phyloP scores from a whole-genome alignment of 2,113 vertebrate genomes.

The Callipepla californica region DNA sequence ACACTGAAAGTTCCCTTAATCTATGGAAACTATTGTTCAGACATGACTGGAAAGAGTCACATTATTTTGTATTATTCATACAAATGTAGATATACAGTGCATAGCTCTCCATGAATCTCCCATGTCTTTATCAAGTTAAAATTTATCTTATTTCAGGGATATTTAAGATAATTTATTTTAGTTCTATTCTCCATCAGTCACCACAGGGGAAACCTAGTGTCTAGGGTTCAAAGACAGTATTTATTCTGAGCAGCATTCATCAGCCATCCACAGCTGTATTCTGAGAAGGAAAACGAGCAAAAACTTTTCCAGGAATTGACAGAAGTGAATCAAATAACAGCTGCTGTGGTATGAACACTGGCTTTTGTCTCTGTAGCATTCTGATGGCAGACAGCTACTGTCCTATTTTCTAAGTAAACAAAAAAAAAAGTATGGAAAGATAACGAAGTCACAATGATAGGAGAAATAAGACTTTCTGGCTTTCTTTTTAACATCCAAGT shows the following conservation, averaged over 20 bases:
- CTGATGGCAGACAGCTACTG: background rate
- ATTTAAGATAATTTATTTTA: background rate
- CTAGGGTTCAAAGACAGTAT: background rate
- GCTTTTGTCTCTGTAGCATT: background rate
- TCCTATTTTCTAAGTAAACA: background rate
- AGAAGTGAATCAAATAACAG: background rate
- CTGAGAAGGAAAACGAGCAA: background rate
- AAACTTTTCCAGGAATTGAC: background rate
- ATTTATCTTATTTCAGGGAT: background rate
- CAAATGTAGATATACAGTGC: background rate
- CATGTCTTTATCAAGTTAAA: background rate
- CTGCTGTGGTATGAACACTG: background rate
- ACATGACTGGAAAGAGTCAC: background rate
- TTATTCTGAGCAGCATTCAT: background rate
- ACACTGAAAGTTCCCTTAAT: background rate
- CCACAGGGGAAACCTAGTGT: background rate
- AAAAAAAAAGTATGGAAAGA: background rate
- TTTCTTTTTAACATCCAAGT: background rate
- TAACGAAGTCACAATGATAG: background rate
- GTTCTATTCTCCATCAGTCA: background rate
- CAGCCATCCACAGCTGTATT: background rate
- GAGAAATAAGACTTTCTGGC: rapidly evolving
- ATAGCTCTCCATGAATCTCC: background rate
- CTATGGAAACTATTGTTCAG: background rate
- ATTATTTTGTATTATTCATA: background rate